Base-by-base conservation (phyloP, 2,888 invertebrate species). In the Tinea semifulvella region DNA sequence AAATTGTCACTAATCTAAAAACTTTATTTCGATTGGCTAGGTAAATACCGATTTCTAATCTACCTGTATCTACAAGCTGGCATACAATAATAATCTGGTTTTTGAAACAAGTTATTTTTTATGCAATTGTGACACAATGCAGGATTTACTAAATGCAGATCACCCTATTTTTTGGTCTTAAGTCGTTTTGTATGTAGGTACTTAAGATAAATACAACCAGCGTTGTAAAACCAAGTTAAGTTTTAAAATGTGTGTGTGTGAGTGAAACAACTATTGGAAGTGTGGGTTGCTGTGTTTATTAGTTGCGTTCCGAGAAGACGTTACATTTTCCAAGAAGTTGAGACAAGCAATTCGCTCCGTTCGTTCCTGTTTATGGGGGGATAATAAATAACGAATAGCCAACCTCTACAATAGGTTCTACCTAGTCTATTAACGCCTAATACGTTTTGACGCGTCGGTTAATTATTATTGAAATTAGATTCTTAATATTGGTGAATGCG, bases 301-400 rank as follows among this genome's bases (percentile, higher is more conserved):
- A 63, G 67, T 71, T 67, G 68, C n/a, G 36, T 80, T 79, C 82
- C 63, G 63, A 79, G 81, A 82, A 82, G 77, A 77, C 79, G 74
- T 79, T 76, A 79, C 72, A 75, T 70, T 74, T 82, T 82, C 79
- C 66, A 62, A 79, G 76, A 80, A 81, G 60, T 63, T 65, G 68
- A 69, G 76, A 76, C 77, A 76, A 71, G 68, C 68, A 63, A 74
- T 63, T 68, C 65, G 66, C 65, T 68, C 4, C 17, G 36, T 36
- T 18, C 17, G 18, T 36, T 3, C 3, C 14, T 36, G 18, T 18
- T 4, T 31, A 31, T 31, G n/a, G 14, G 14, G n/a, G 13, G 31
- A 27, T 27, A 27, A 22, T 19, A 14, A 44, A 44, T 13, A 22
- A n/a, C n/a, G n/a, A n/a, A n/a, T n/a, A 11, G 3, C 8, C 28